Conservation (phyloP, 2,797 vertebrate genomes). For the Carapus acus region DNA sequence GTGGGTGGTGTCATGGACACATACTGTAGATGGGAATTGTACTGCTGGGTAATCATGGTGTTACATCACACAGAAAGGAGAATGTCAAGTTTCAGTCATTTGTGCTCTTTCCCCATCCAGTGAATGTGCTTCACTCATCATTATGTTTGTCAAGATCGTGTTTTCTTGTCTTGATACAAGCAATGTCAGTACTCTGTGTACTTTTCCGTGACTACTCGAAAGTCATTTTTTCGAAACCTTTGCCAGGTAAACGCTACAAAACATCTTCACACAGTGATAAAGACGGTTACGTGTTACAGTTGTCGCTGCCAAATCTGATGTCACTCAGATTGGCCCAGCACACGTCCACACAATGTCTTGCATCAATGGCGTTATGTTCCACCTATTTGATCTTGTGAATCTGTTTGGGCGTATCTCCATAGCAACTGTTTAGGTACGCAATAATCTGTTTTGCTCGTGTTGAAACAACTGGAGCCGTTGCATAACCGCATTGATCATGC, state of each 20-base stretch:
- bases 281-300: too few species aligned
- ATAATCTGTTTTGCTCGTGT: conserved; percentile 55
- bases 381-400: conserved; percentile 9
- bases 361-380: conserved; percentile 2
- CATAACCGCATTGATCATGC: conserved; percentile 48
- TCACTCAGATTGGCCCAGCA: not conserved
- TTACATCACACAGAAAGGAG: not conserved
- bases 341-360: not conserved
- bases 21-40: too few species aligned
- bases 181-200: too few species aligned
- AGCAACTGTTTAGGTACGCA: conserved; percentile 65
- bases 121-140: too few species aligned
- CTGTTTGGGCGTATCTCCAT: conserved; percentile 52
- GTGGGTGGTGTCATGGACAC: conserved; percentile 8
- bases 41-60: conserved; percentile 35
- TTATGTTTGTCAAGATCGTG: not conserved
- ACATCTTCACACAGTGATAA: too few species aligned
- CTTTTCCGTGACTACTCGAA: too few species aligned
- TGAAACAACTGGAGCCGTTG: conserved; percentile 66
- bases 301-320: conserved; percentile 4
- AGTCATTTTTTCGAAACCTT: not conserved
- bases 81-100: conserved; percentile 9
- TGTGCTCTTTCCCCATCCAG: not conserved
- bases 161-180: too few species aligned
- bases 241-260: too few species aligned